phyloP scores from a whole-genome alignment of 2,113 vertebrate species.

The Chionodraco myersi region DNA sequence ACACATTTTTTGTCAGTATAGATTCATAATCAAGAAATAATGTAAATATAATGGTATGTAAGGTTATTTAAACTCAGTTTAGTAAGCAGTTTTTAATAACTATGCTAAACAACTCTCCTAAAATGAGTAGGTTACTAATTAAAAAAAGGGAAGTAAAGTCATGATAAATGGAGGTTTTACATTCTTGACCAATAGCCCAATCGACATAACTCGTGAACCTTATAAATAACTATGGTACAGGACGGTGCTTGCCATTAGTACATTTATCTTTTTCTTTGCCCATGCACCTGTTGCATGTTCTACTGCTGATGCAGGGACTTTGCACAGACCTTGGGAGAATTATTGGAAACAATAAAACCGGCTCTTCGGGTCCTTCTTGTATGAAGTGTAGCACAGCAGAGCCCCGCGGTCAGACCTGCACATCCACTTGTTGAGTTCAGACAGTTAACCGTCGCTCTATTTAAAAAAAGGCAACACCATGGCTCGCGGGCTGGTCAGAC shows the following conservation, averaged over 20 bases:
- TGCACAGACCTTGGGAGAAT: slow-evolving; percentile 3
- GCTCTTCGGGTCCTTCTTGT: neutral
- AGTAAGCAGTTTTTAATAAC: neutral
- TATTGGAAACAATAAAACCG: slow-evolving; percentile 1
- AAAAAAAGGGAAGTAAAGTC: too few relatives aligned
- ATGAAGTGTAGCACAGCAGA: neutral
- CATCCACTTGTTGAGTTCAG: slow-evolving; percentile 77
- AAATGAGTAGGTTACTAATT: too few relatives aligned
- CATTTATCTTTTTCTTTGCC: neutral
- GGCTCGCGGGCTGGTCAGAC: slow-evolving; percentile 75
- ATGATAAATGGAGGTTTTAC: too few relatives aligned
- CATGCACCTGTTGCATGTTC: slow-evolving; percentile 15
- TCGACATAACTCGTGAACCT: too few relatives aligned
- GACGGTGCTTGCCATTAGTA: too few relatives aligned
- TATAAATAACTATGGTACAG: too few relatives aligned
- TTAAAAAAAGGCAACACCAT: slow-evolving; percentile 82
- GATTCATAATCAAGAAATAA: neutral
- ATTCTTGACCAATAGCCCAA: too few relatives aligned
- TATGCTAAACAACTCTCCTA: neutral
- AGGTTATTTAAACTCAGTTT: neutral
- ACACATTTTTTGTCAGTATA: neutral
- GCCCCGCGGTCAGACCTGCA: slow-evolving; percentile 33
- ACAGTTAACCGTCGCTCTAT: slow-evolving; percentile 70
- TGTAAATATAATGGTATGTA: neutral
- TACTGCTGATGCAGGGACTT: neutral